These are phyloP conservation scores for Synchiropus splendidus DNA, from an alignment of 2,113 vertebrate species.

Conservation along the genomic window DNA sequence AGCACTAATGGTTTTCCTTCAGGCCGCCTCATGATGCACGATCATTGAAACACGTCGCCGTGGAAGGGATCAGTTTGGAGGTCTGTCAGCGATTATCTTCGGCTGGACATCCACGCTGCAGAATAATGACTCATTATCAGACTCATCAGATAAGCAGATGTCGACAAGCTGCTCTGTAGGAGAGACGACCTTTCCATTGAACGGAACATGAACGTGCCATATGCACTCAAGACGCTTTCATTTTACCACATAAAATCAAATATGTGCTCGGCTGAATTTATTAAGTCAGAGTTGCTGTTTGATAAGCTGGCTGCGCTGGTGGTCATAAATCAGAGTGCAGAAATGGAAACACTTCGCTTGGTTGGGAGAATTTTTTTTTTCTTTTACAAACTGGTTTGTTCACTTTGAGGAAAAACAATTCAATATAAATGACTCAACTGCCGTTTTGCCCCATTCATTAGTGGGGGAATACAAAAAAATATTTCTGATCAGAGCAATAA, in stretches of 20 bases:
- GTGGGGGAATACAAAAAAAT: no score
- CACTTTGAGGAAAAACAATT: no score
- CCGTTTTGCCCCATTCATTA: no score
- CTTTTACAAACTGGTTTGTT: no score
- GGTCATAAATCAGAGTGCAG: no score
- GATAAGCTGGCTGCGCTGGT: background rate
- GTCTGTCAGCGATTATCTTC: conserved; percentile 49
- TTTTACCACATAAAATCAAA: conserved; percentile 13
- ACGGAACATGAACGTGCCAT: conserved; percentile 36
- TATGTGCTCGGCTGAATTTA: conserved; percentile 9
- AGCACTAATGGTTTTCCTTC: conserved; percentile 15
- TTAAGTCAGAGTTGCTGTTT: conserved; percentile 3
- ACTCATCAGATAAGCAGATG: conserved; percentile 64
- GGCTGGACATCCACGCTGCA: conserved; percentile 42
- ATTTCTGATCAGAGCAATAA: no score
- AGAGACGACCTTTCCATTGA: conserved; percentile 35
- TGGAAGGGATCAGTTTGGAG: conserved; percentile 16
- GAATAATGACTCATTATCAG: conserved; percentile 54
- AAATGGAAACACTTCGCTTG: no score
- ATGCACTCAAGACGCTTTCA: conserved; percentile 8
- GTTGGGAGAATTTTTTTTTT: no score
- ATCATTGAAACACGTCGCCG: conserved; percentile 3
- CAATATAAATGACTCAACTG: no score
- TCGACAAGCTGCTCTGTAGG: conserved; percentile 60
- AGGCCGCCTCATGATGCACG: conserved; percentile 9